Percentiles rank a stretch among this genome's conserved stretches.
phyloP scores from a whole-genome alignment of 1,140 invertebrate genomes.

The Cephus cinctus region DNA sequence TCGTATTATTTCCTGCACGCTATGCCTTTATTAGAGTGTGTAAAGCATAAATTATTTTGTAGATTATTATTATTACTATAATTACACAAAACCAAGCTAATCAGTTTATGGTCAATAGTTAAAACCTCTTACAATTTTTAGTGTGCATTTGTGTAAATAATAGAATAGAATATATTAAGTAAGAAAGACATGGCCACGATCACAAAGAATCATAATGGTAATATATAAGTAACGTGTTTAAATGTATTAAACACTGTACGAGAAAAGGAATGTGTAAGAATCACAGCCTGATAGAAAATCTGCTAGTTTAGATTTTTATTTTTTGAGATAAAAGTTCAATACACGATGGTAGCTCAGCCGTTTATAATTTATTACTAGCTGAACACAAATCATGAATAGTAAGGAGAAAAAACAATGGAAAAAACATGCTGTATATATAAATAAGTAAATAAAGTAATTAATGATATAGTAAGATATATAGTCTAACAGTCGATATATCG shows the following conservation, averaged over 20 bases:
- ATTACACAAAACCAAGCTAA: conserved; percentile 10
- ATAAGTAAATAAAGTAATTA: conserved; percentile 32
- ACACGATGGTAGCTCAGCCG: conserved; percentile 27
- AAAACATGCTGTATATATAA: conserved; percentile 35
- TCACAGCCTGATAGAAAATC: conserved; percentile 14
- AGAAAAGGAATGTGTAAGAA: conserved; percentile 10
- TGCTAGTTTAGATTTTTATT: conserved; percentile 29
- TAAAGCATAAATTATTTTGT: conserved; percentile 23
- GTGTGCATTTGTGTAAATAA: conserved; percentile 49
- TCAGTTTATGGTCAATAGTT: conserved; percentile 2
- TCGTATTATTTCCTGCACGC: conserved; percentile 3
- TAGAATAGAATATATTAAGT: conserved; percentile 23
- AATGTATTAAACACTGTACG: conserved; percentile 12
- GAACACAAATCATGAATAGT: conserved; percentile 26
- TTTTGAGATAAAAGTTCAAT: conserved; percentile 25
- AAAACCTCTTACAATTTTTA: conserved; percentile 29
- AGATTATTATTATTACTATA: conserved; percentile 24
- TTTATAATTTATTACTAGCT: conserved; percentile 46
- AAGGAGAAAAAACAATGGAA: conserved; percentile 14
- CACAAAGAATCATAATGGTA: conserved; percentile 20
- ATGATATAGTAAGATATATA: conserved; percentile 1
- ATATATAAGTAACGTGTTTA: conserved; percentile 17
- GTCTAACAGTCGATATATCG: conserved; percentile 2
- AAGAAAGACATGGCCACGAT: conserved; percentile 15
- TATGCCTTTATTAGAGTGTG: conserved; percentile 14